Evolutionary conservation across 2,888 invertebrate genomes (phyloP).

Genomic region (Harmothoe impar): DNA sequence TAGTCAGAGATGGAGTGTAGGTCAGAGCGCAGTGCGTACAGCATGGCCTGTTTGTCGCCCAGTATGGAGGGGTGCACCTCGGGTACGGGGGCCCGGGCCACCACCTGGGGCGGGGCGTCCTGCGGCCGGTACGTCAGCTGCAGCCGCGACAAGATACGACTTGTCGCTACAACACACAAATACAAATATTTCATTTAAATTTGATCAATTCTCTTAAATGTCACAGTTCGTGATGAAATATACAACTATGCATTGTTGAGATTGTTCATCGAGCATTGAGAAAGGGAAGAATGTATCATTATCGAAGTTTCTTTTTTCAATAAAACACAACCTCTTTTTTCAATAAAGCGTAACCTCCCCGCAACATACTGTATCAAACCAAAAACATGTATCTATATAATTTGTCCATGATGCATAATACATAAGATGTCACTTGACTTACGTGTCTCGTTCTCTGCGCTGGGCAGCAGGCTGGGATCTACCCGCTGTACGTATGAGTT

Average conservation of each 20-base stretch:
- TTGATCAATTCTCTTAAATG: neutral
- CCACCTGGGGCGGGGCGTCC: conserved; percentile 86
- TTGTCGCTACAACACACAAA: conserved; percentile 72
- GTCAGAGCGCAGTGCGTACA: conserved; percentile 84
- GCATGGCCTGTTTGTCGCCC: conserved; percentile 83
- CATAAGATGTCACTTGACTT: too few species aligned
- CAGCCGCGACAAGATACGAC: conserved; percentile 76
- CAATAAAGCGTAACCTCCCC: too few species aligned
- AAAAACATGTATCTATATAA: too few species aligned
- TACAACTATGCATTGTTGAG: neutral
- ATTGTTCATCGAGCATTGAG: too few species aligned
- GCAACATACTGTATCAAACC: too few species aligned
- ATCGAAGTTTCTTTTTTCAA: too few species aligned
- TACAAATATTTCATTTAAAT: neutral
- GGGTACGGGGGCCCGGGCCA: conserved; percentile 84
- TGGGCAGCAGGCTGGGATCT: conserved; percentile 27
- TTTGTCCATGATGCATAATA: too few species aligned
- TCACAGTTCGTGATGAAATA: neutral
- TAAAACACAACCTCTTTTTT: too few species aligned
- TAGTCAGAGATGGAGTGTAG: conserved; percentile 83
- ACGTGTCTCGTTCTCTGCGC: conserved; percentile 2
- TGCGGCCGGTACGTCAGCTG: conserved; percentile 86
- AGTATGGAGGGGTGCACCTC: conserved; percentile 81
- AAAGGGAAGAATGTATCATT: too few species aligned
- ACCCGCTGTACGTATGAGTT: neutral